Evolutionary conservation across 1,140 invertebrate genomes (phyloP).

Genomic region (Halesus radiatus): DNA sequence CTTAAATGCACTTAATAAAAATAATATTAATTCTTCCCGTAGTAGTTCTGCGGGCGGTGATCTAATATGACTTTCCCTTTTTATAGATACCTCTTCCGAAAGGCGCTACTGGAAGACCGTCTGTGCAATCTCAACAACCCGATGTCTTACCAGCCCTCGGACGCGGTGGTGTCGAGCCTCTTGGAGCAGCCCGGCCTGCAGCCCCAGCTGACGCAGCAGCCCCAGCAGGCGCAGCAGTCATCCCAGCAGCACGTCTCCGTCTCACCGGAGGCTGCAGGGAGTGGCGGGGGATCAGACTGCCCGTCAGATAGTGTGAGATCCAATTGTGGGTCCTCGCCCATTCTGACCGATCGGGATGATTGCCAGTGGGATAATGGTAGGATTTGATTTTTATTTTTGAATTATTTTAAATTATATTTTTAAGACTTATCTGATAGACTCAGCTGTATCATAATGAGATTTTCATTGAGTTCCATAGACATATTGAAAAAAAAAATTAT

Average conservation of each 20-base stretch:
- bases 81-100: slow-evolving; percentile 72
- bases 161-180: slow-evolving; percentile 53
- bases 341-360: slow-evolving; percentile 53
- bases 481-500: too few relatives aligned
- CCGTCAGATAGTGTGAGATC: slow-evolving; percentile 46
- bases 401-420: too few relatives aligned
- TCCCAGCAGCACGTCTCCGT: too few relatives aligned
- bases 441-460: too few relatives aligned
- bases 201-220: neutral
- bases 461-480: too few relatives aligned
- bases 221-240: too few relatives aligned
- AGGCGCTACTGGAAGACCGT: slow-evolving; percentile 73
- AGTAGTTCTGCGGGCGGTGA: too few relatives aligned
- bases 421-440: too few relatives aligned
- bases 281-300: slow-evolving; percentile 4
- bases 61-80: too few relatives aligned
- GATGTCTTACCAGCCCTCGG: slow-evolving; percentile 58
- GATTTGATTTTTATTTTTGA: neutral
- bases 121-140: slow-evolving; percentile 65
- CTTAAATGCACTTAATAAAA: too few relatives aligned
- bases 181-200: slow-evolving; percentile 36
- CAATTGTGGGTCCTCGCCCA: slow-evolving; percentile 49
- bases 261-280: too few relatives aligned
- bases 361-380: slow-evolving; percentile 65
- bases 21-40: neutral